phyloP scores from a whole-genome alignment of 2,113 vertebrate species.

The Clarias batrachus region DNA sequence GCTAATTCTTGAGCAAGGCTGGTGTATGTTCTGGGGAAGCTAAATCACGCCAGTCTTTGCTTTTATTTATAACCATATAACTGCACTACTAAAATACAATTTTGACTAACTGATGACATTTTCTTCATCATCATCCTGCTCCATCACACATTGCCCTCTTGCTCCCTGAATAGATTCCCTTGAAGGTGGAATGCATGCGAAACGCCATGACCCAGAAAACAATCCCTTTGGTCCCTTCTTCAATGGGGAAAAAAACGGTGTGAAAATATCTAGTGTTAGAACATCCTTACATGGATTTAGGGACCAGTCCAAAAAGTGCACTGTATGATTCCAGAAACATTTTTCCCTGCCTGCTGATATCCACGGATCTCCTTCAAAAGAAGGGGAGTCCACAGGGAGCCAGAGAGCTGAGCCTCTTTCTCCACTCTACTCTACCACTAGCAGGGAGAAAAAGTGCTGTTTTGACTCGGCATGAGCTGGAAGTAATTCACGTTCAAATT shows the following conservation, averaged over 20 bases:
- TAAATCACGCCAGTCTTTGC: neutral
- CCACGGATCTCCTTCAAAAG: constrained; percentile 25
- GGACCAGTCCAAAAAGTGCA: neutral
- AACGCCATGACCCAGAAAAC: neutral
- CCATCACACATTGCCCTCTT: neutral
- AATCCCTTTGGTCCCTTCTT: neutral
- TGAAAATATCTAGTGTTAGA: neutral
- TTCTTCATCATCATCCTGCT: neutral
- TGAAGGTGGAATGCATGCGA: neutral
- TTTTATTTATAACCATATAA: neutral
- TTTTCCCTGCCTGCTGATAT: constrained; percentile 53
- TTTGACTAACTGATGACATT: no score
- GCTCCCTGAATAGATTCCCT: neutral
- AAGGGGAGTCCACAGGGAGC: neutral
- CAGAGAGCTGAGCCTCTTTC: constrained; percentile 4
- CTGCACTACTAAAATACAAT: no score
- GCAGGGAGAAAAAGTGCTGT: constrained; percentile 39
- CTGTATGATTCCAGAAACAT: constrained; percentile 53
- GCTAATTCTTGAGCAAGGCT: neutral
- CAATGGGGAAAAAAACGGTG: neutral
- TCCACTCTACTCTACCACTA: constrained; percentile 19
- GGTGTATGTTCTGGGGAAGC: neutral
- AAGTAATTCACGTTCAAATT: constrained; percentile 58
- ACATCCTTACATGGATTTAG: neutral
- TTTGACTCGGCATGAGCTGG: constrained; percentile 56